A percentile compares a stretch with the other conserved stretches of the same genome.
Conservation (phyloP, 2,113 vertebrate species). For the Cyprinus carpio region DNA sequence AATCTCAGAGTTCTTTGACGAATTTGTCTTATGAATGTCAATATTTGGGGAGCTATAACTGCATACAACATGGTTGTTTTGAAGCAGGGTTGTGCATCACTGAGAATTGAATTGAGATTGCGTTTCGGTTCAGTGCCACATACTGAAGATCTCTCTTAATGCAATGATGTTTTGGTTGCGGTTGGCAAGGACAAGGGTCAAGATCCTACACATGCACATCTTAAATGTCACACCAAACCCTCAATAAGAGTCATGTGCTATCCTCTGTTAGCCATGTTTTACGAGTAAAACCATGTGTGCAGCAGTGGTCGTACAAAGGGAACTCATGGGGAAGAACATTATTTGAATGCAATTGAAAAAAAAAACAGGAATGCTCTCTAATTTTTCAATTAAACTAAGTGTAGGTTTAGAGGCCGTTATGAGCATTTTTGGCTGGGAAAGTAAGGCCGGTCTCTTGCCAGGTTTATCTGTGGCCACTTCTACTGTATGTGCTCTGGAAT, state of each 20-base stretch:
- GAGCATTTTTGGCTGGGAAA: conserved; percentile 33
- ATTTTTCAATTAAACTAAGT: conserved; percentile 49
- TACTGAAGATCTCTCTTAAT: not conserved
- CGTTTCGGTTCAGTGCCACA: not conserved
- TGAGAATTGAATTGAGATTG: not conserved
- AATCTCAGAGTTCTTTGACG: conserved; percentile 72
- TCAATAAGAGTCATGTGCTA: conserved; percentile 67
- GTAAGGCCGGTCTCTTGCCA: conserved; percentile 30
- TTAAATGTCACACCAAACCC: conserved; percentile 53
- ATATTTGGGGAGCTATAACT: conserved; percentile 67
- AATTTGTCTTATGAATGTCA: conserved; percentile 72
- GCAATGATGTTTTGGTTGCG: not conserved
- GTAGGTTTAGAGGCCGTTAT: conserved; percentile 36
- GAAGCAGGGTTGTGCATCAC: not conserved
- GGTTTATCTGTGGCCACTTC: conserved; percentile 45
- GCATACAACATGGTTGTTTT: conserved; percentile 10
- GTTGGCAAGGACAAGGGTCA: not conserved
- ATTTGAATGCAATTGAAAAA: conserved; percentile 64
- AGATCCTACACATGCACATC: conserved; percentile 25
- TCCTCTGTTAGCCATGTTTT: conserved; percentile 62
- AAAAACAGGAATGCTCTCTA: conserved; percentile 52
- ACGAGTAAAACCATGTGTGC: conserved; percentile 57
- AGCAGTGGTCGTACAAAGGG: conserved; percentile 40
- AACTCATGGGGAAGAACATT: conserved; percentile 53
- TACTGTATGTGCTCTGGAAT: conserved; percentile 47